Base-by-base conservation (phyloP, 1,140 invertebrate genomes). In the Sarcophaga peregrina region DNA sequence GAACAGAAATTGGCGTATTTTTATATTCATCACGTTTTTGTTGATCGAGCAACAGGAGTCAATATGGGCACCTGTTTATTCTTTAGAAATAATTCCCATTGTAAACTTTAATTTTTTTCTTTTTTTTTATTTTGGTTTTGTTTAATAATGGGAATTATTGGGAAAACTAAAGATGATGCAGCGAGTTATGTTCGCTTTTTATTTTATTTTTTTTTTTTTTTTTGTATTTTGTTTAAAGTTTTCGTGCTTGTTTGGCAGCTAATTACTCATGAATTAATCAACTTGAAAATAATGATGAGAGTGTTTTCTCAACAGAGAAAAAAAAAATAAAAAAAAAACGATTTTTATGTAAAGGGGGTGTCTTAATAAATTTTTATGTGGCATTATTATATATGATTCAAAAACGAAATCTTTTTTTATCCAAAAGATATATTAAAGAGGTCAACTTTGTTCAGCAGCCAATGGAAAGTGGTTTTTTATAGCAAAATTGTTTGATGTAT, bases 191-290 rank as follows among this genome's bases (percentile, higher is more conserved):
- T 37, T 37, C 25, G 25, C 1, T 37, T 37, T n/a, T n/a, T 62
- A 62, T 62, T 54, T 54, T 54, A 54, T 54, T 50, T 50, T 50
- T 8, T 11, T 52, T 52, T 9, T 9, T 13, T 9, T 52, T 13
- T 68, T 68, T 68, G 62, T 20, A 17, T 68, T 68, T 68, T 20
- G 62, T 3, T 37, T 17, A n/a, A 11, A 15, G 62, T 11, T 68
- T 20, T 68, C 62, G 62, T 68, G 62, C 20, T 68, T 68, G 25
- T 37, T 68, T 68, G 8, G 17, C 17, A 68, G 20, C 62, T 68
- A 68, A 68, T 68, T 68, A 68, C 62, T 68, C 62, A 68, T 68
- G 62, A 68, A 68, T 68, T 68, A 20, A 68, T 68, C 62, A 68
- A 58, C 54, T 58, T 58, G 13, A 58, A 58, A 58, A 58, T 58